Evolutionary conservation across 2,797 vertebrate genomes (phyloP), one percentile per base, ranked within the genome.

Genomic region (Gila robusta): DNA sequence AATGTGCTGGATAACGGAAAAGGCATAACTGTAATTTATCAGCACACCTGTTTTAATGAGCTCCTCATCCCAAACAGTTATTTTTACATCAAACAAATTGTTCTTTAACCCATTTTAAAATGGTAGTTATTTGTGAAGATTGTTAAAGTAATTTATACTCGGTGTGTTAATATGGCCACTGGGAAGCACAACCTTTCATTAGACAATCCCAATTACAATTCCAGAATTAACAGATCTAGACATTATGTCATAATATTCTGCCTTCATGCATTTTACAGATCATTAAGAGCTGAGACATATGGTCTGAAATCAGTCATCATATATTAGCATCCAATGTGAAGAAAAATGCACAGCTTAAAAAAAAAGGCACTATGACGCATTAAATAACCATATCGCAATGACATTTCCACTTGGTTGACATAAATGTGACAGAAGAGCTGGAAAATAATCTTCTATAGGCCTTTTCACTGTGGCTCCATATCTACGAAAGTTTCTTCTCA

Each of bases 41-140:
- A 74, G 70, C 72, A 74, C 83, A 87, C 86, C 88, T 87, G 74
- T 76, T 87, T 85, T 85, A 84, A 89, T 83, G 74, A 83, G 74
- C 52, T 32, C 59, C 77, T 79, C 72, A 69, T 54, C 26, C 26
- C 2, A 19, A 76, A 47, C 49, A 59, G 56, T 67, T 84, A 81
- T 88, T 83, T 87, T 49, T 52, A 87, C 83, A 87, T 89, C 83
- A 87, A 89, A 89, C 79, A 62, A 70, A 64, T 28, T 35, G 62
- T 70, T 87, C 79, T 74, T 80, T 74, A 70, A 72, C 81, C 59
- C 66, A 85, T 84, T 82, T 83, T 37, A 73, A 86, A 88, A 80
- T 44, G 49, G 23, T 66, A 71, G 62, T 47, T 89, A 78, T 89
- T 87, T 87, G 80, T 47, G 66, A 87, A 76, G 64, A 62, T 83